Evolutionary conservation across 1,140 invertebrate species (phyloP).

Genomic region (Meloidogyne chitwoodi): DNA sequence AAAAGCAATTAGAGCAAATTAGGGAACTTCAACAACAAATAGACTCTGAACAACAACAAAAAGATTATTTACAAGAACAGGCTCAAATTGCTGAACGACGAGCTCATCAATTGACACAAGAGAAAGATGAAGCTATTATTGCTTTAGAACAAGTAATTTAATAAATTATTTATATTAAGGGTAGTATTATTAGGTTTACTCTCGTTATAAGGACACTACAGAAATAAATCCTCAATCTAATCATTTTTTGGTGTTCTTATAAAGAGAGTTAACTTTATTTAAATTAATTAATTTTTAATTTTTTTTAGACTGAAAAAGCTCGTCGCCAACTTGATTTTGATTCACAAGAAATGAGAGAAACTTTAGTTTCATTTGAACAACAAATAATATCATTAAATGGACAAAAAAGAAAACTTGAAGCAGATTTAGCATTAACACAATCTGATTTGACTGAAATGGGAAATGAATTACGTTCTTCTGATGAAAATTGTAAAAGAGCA

Average conservation of each 20-base stretch:
- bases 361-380: conserved; percentile 86
- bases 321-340: conserved; percentile 94
- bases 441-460: conserved; percentile 92
- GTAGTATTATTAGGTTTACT: no score
- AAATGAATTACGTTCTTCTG: conserved; percentile 70
- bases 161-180: neutral
- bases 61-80: conserved; percentile 57
- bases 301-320: conserved; percentile 67
- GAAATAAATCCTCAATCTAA: no score
- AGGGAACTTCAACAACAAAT: conserved; percentile 76
- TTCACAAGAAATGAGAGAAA: conserved; percentile 89
- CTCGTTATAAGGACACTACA: no score
- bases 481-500: conserved; percentile 64
- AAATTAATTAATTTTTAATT: neutral
- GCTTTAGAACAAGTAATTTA: conserved; percentile 37
- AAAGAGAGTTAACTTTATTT: no score
- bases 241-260: no score
- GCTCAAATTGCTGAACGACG: conserved; percentile 56
- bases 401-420: conserved; percentile 96
- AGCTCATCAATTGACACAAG: conserved; percentile 67
- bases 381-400: conserved; percentile 84
- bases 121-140: conserved; percentile 56
- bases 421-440: conserved; percentile 82
- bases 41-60: conserved; percentile 57
- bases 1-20: conserved; percentile 88